These are phyloP conservation scores for Drosophila aff. DNA, from an alignment of 1,140 invertebrate genomes.

Conservation along the genomic window DNA sequence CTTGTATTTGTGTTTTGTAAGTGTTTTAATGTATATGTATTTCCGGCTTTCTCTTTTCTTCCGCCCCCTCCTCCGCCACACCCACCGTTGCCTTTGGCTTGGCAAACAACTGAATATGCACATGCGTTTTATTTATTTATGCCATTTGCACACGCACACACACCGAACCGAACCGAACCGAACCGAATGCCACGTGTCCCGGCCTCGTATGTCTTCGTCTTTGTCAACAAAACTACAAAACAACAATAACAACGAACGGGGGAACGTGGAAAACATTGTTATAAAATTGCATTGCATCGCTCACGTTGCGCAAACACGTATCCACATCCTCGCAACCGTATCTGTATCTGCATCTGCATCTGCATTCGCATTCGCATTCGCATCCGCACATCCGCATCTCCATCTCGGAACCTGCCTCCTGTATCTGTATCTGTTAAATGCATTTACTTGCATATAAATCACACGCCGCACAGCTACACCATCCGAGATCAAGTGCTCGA, in stretches of 20 bases:
- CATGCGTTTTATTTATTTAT: slow-evolving; percentile 80
- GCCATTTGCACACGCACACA: slow-evolving; percentile 67
- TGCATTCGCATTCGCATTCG: slow-evolving; percentile 13
- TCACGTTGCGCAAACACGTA: slow-evolving; percentile 82
- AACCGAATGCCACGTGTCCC: slow-evolving; percentile 20
- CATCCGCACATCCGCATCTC: slow-evolving; percentile 22
- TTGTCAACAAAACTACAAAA: slow-evolving; percentile 78
- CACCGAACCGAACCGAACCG: slow-evolving; percentile 6
- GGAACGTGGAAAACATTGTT: slow-evolving; percentile 82
- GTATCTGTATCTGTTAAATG: slow-evolving; percentile 71
- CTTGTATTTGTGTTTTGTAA: slow-evolving; percentile 54
- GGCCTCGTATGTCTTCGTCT: slow-evolving; percentile 81
- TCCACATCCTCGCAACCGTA: slow-evolving; percentile 40
- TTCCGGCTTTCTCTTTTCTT: slow-evolving; percentile 59
- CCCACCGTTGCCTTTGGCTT: slow-evolving; percentile 18
- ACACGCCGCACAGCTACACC: slow-evolving; percentile 86
- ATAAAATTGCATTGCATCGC: slow-evolving; percentile 82
- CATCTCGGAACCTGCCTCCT: slow-evolving; percentile 10
- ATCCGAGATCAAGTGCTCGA: slow-evolving; percentile 91
- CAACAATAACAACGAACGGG: slow-evolving; percentile 38
- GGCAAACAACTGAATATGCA: slow-evolving; percentile 68
- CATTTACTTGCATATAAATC: slow-evolving; percentile 84
- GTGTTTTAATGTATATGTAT: slow-evolving; percentile 80
- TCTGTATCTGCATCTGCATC: slow-evolving; percentile 29
- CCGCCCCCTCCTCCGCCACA: background rate